A percentile compares a stretch with the other conserved stretches of the same genome.
Conservation (phyloP, 2,113 vertebrate genomes). For the Corvus moneduloides region DNA sequence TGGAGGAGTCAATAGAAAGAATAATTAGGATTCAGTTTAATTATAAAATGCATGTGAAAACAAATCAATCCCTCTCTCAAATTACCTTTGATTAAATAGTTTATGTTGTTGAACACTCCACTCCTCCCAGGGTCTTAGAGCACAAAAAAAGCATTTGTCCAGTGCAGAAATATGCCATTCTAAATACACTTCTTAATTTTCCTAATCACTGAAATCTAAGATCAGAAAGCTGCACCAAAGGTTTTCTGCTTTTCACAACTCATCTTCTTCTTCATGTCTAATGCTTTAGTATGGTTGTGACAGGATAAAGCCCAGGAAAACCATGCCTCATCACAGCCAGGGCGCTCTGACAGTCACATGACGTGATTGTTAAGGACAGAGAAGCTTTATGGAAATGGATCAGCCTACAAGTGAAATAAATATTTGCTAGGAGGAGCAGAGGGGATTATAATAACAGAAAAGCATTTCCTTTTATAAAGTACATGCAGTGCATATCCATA, state of each 20-base stretch:
- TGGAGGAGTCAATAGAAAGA: neutral
- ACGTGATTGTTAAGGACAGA: conserved; percentile 3
- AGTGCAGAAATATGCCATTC: neutral
- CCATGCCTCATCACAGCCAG: neutral
- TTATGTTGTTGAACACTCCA: neutral
- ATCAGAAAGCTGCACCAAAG: neutral
- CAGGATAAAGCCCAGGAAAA: conserved; percentile 37
- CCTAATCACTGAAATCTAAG: neutral
- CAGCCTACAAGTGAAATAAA: conserved; percentile 14
- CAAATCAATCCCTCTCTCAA: neutral
- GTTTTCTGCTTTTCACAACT: conserved; percentile 3
- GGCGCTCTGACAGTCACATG: neutral
- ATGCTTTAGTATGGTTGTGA: neutral
- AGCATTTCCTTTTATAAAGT: conserved; percentile 10
- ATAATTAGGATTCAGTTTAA: neutral
- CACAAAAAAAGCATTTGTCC: neutral
- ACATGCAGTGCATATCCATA: neutral
- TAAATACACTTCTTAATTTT: neutral
- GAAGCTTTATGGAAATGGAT: conserved; percentile 35
- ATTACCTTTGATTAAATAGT: neutral
- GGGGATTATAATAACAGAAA: conserved; percentile 12
- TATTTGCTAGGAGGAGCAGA: conserved; percentile 17
- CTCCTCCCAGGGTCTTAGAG: neutral
- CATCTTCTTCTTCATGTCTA: neutral
- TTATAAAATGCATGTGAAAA: neutral